Evolutionary conservation across 1,140 invertebrate species (phyloP).

Genomic region (Anastrepha obliqua): DNA sequence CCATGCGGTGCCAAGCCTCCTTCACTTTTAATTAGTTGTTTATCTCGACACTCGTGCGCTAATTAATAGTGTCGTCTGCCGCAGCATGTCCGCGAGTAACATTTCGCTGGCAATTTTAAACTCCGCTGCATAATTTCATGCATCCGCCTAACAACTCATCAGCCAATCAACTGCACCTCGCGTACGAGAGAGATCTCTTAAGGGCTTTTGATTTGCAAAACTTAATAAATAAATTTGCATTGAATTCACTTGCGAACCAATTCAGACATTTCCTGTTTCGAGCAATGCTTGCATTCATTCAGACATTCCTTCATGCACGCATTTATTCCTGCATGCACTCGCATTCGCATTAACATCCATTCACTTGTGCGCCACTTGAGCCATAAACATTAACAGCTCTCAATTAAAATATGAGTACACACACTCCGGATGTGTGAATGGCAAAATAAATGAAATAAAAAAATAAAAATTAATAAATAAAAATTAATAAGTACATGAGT

Average conservation of each 20-base stretch:
- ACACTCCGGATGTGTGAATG: background rate
- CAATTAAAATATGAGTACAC: conserved; percentile 33
- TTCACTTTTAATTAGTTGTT: conserved; percentile 34
- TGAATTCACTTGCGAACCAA: background rate
- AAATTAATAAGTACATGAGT: background rate
- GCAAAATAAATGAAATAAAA: background rate
- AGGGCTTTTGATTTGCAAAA: conserved; percentile 35
- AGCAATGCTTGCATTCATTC: background rate
- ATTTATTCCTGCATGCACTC: background rate
- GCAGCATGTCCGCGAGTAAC: background rate
- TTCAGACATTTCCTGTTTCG: background rate
- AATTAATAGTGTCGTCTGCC: conserved; percentile 31
- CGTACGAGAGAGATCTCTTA: background rate
- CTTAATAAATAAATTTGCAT: conserved; percentile 42
- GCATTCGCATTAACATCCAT: background rate
- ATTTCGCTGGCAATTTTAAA: background rate
- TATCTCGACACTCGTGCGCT: conserved; percentile 1
- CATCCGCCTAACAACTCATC: background rate
- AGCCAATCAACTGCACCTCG: background rate
- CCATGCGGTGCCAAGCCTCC: background rate
- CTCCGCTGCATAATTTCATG: background rate
- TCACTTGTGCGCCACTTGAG: conserved; percentile 19
- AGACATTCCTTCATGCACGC: background rate
- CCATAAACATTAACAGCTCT: conserved; percentile 27
- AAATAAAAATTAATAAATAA: conserved; percentile 34